Evolutionary conservation across 2,113 vertebrate genomes (phyloP), one percentile per base, ranked within the genome.

Genomic region (Amia ocellicauda): DNA sequence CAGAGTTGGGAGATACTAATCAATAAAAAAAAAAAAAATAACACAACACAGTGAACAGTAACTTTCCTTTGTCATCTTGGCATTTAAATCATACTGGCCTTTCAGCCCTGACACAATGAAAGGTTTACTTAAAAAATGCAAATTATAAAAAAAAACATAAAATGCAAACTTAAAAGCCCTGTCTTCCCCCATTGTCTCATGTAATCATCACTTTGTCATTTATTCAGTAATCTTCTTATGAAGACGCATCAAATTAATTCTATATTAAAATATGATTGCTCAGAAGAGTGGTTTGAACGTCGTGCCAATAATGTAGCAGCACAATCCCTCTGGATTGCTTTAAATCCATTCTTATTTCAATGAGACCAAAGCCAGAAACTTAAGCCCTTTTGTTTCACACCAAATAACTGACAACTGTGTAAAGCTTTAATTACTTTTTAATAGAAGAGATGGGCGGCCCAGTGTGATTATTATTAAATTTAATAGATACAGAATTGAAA

Each of bases 381-480:
- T 66, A 58, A 64, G 54, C 60, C 56, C 61, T 74, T 76, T 78
- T 80, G 69, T 83, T 72, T 72, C 70, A 71, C 57, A 64, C 58
- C 64, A 67, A 69, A 59, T 77, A 82, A 84, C 58, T 79, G 76
- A 83, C 77, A 78, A 66, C 74, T 73, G 74, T 76, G 69, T 73
- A 73, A 63, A 66, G 64, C 58, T 69, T 64, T 83, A 84, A 88
- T 84, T 84, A 79, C 72, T 74, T 82, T 74, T 51, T 55, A 73
- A 68, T 76, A 77, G 79, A 80, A 80, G 76, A 84, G 59, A 73
- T 57, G 69, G 72, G 75, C 66, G 72, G 71, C 69, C 71, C 58
- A 31, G 70, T 73, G 69, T 72, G 73, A 81, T 78, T 74, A 78
- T 69, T 75, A 76, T 85, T 77, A 67, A 78, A 74, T 74, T 64